Conservation (phyloP, 2,797 vertebrate genomes). For the Aphelocoma californica region DNA sequence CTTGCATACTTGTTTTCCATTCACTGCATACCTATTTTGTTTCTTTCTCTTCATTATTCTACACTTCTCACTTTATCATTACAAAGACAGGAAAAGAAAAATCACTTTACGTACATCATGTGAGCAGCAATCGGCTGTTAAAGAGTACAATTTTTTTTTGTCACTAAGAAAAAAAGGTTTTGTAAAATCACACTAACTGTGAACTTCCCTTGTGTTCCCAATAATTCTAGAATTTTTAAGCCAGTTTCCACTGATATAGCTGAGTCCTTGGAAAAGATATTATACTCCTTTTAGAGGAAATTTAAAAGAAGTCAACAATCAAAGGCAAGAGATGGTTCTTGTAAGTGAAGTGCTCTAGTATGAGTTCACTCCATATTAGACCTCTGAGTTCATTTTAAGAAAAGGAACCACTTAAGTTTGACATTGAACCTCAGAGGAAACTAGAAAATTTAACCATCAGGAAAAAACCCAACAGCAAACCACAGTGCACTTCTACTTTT, state of each 20-base stretch:
- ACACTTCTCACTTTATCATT: background rate
- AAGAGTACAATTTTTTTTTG: background rate
- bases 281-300: background rate
- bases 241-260: background rate
- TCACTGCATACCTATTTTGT: background rate
- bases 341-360: background rate
- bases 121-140: background rate
- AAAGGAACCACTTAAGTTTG: background rate
- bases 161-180: background rate
- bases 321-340: background rate
- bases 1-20: background rate
- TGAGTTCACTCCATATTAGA: background rate
- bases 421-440: background rate
- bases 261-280: background rate
- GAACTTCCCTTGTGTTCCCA: background rate
- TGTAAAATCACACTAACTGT: background rate
- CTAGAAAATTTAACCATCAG: background rate
- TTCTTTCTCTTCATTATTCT: background rate
- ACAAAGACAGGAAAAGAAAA: background rate
- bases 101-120: background rate
- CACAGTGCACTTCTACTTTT: background rate
- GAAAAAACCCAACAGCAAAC: background rate
- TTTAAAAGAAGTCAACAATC: background rate
- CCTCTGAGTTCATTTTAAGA: background rate
- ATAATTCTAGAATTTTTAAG: background rate